These are phyloP conservation scores for Drosophila sturtevanti DNA, from an alignment of 1,140 invertebrate genomes.

Conservation along the genomic window DNA sequence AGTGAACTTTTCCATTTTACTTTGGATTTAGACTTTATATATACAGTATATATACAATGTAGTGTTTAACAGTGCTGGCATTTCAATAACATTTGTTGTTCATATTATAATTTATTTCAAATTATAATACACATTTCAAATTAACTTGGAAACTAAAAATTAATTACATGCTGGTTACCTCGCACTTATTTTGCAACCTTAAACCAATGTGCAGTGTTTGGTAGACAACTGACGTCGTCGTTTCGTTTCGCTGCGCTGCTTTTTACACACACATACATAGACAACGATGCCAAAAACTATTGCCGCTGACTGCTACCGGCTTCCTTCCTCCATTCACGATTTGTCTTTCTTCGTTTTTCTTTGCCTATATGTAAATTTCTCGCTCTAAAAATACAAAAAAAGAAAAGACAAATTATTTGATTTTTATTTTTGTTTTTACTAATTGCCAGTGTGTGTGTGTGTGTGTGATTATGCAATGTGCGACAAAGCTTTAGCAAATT, in stretches of 20 bases:
- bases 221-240: conserved; percentile 32
- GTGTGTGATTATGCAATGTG: conserved; percentile 43
- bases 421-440: conserved; percentile 29
- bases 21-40: no score
- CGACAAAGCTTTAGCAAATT: conserved; percentile 22
- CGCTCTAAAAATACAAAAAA: conserved; percentile 19
- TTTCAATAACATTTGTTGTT: no score
- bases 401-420: conserved; percentile 24
- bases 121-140: no score
- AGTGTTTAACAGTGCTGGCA: no score
- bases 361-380: conserved; percentile 30
- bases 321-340: conserved; percentile 54
- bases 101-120: no score
- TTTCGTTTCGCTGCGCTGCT: conserved; percentile 8
- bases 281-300: conserved; percentile 32
- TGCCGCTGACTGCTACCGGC: conserved; percentile 27
- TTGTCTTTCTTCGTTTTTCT: conserved; percentile 29
- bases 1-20: no score
- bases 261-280: conserved; percentile 21
- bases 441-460: not conserved
- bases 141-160: no score
- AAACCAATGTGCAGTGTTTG: conserved; percentile 12
- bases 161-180: not conserved
- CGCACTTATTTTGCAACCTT: not conserved
- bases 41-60: no score